A percentile compares a stretch with the other conserved stretches of the same genome.
Evolutionary conservation across 2,797 vertebrate species (phyloP).

Genomic region (Anguilla anguilla): DNA sequence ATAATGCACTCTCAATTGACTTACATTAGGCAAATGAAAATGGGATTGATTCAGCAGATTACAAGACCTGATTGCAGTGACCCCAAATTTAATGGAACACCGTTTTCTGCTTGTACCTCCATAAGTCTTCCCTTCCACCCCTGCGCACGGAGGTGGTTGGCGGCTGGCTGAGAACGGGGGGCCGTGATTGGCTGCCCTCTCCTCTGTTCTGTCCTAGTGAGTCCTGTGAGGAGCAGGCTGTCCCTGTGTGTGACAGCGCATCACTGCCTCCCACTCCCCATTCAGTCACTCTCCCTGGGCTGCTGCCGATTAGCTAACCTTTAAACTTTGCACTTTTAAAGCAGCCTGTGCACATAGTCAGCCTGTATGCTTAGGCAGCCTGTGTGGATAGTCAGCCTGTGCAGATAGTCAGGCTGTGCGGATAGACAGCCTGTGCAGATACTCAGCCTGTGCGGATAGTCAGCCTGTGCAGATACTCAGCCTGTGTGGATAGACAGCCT

Average conservation of each 20-base stretch:
- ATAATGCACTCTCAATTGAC: constrained; percentile 56
- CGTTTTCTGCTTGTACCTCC: constrained; percentile 47
- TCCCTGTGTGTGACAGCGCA: not conserved
- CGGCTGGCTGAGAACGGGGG: not conserved
- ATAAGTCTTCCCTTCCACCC: constrained; percentile 45
- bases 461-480: too few species aligned
- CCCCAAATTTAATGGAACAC: constrained; percentile 56
- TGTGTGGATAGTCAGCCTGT: too few species aligned
- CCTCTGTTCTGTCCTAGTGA: not conserved
- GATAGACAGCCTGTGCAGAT: too few species aligned
- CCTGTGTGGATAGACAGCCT: too few species aligned
- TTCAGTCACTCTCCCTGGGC: not conserved
- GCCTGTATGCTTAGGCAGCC: not conserved
- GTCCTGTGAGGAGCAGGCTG: not conserved
- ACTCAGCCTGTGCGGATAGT: too few species aligned
- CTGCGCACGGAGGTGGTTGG: constrained; percentile 23
- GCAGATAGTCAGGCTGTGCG: too few species aligned
- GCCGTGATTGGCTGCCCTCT: not conserved
- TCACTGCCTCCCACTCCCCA: not conserved
- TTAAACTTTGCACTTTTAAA: not conserved
- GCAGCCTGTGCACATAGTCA: not conserved
- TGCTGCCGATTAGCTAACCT: not conserved
- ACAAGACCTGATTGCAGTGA: constrained; percentile 58
- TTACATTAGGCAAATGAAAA: constrained; percentile 65
- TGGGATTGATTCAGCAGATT: constrained; percentile 58